Percentiles rank a stretch among this genome's conserved stretches.
These are phyloP conservation scores for Bothrops jararaca DNA, from an alignment of 2,113 vertebrate genomes.

Conservation along the genomic window DNA sequence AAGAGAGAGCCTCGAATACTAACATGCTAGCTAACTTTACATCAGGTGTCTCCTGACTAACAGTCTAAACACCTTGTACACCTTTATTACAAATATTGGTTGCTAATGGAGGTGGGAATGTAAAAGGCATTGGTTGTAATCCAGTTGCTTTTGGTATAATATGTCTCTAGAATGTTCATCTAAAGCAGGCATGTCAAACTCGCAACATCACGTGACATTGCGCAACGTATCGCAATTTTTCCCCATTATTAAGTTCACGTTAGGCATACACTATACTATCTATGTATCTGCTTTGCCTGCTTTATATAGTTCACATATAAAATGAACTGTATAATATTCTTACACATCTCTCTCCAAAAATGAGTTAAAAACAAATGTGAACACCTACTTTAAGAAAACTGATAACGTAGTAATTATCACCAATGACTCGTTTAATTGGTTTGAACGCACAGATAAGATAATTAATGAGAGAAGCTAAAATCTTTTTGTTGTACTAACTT, in stretches of 20 bases:
- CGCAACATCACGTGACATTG: too few species aligned
- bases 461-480: background rate
- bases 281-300: background rate
- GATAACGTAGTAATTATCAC: background rate
- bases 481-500: background rate
- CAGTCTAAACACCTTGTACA: background rate
- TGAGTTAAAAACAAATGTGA: background rate
- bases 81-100: background rate
- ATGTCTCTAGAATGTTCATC: background rate
- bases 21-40: background rate
- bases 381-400: background rate
- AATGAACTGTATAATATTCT: background rate
- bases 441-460: background rate
- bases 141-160: background rate
- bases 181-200: background rate
- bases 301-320: background rate
- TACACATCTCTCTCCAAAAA: background rate
- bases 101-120: background rate
- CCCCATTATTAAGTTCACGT: background rate
- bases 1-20: background rate
- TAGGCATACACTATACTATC: background rate
- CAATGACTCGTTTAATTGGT: constrained; percentile 11
- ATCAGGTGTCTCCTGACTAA: background rate
- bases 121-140: background rate
- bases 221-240: too few species aligned